Base-by-base conservation (phyloP, 2,113 vertebrate genomes). In the Electrona antarctica region DNA sequence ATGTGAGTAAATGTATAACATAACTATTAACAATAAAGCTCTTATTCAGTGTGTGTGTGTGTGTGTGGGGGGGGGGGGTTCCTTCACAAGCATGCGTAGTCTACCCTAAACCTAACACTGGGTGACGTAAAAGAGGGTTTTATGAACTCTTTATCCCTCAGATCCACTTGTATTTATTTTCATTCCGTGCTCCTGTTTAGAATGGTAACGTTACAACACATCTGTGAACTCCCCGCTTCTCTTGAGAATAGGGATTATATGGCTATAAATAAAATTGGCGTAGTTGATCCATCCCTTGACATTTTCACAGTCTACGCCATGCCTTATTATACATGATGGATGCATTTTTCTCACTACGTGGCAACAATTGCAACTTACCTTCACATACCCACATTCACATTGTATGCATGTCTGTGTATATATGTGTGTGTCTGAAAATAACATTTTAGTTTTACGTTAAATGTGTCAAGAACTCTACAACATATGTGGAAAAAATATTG, bases 1-100 rank as follows among this genome's bases (percentile, higher is more conserved):
- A 61, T 59, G 8, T 8, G 51, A 9, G 1, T 1, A 67, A 57
- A 28, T n/a, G 66, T 87, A 28, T 59, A 52, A 73, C 48, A 28
- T 11, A 48, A 69, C 64, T 64, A 48, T 56, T 7, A 68, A 64
- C 52, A 91, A 87, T 88, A 88, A 90, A 87, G 54, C 55, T 71
- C 45, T 55, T 0, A 7, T 56, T 3, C 63, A 63, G 6, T 7
- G 3, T 63, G 2, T 29, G 8, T 7, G 8, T 58, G 2, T 33
- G 29, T 33, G 4, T 33, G 29, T 33, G 29, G 2, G 2, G 4
- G 4, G 29, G 29, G 29, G 29, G 29, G 4, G 29, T 33, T 33
- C 29, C 29, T 33, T 33, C 29, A 33, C 29, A 2, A 33, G 29
- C 29, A 33, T 33, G 29, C 29, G 4, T 33, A 33, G 29, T 4